Evolutionary conservation across 2,888 invertebrate genomes (phyloP).

Genomic region (Lomographa bimaculata): DNA sequence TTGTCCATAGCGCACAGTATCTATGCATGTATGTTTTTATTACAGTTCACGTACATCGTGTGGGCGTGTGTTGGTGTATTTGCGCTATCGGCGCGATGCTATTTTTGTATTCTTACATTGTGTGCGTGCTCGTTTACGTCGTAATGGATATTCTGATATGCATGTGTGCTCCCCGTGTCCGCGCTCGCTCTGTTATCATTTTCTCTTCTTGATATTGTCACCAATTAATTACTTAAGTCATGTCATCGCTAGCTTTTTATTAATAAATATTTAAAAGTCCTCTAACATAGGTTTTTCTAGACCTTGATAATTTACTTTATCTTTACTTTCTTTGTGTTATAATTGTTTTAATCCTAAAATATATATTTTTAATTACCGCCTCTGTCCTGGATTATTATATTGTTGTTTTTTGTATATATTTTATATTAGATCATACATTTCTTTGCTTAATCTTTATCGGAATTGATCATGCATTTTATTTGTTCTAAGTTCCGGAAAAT

Average conservation of each 20-base stretch:
- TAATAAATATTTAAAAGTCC: no score
- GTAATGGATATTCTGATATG: slow-evolving; percentile 34
- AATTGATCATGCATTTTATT: no score
- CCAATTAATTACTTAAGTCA: slow-evolving; percentile 47
- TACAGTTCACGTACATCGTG: slow-evolving; percentile 76
- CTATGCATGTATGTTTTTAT: slow-evolving; percentile 77
- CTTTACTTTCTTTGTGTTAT: no score
- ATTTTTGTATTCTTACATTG: slow-evolving; percentile 57
- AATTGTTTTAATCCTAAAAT: no score
- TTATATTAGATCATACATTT: no score
- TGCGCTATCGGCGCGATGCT: slow-evolving; percentile 76
- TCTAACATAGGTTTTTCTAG: no score
- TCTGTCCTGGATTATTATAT: no score
- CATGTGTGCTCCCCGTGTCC: slow-evolving; percentile 65
- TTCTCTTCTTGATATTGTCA: slow-evolving; percentile 61
- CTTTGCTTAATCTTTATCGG: no score
- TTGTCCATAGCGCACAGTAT: slow-evolving; percentile 68
- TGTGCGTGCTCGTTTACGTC: slow-evolving; percentile 50
- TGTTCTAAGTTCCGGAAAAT: no score
- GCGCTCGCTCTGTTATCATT: slow-evolving; percentile 73
- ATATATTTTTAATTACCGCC: no score
- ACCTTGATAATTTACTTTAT: no score
- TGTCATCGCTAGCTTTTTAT: slow-evolving; percentile 1
- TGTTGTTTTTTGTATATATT: no score
- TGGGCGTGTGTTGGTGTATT: slow-evolving; percentile 81